These are phyloP conservation scores for Aegotheles bennettii DNA, from an alignment of 2,113 vertebrate genomes.

Conservation along the genomic window DNA sequence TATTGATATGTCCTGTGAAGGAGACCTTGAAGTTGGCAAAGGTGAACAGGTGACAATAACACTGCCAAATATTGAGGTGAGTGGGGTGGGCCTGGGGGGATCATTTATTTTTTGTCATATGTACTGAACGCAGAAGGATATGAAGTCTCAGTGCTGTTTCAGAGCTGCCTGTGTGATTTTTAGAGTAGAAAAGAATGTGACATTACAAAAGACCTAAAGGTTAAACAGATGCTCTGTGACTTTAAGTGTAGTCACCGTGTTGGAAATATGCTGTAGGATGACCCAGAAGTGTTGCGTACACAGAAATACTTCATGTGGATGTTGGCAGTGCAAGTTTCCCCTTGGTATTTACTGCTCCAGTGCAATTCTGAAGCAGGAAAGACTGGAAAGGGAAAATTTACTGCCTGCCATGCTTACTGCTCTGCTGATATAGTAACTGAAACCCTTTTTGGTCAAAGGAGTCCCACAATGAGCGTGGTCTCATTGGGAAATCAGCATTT, in stretches of 20 bases:
- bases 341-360: conserved; percentile 20
- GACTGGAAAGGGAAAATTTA: conserved; percentile 47
- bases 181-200: neutral
- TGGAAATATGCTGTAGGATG: conserved; percentile 44
- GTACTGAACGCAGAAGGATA: neutral
- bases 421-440: neutral
- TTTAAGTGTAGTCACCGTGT: neutral
- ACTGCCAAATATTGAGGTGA: conserved; percentile 94
- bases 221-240: neutral
- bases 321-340: conserved; percentile 38
- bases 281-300: conserved; percentile 10
- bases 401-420: conserved; percentile 17
- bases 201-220: neutral
- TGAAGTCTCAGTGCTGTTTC: neutral
- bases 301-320: conserved; percentile 3
- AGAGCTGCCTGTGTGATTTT: neutral
- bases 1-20: conserved; percentile 93
- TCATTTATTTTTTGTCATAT: neutral
- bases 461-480: neutral
- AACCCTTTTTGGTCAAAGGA: neutral
- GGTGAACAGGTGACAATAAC: conserved; percentile 98
- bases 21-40: conserved; percentile 94
- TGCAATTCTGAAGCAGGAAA: conserved; percentile 41
- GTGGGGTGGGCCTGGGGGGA: neutral
- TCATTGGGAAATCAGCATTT: neutral